These are phyloP conservation scores for Xiphias gladius DNA, from an alignment of 2,113 vertebrate species.

Conservation along the genomic window DNA sequence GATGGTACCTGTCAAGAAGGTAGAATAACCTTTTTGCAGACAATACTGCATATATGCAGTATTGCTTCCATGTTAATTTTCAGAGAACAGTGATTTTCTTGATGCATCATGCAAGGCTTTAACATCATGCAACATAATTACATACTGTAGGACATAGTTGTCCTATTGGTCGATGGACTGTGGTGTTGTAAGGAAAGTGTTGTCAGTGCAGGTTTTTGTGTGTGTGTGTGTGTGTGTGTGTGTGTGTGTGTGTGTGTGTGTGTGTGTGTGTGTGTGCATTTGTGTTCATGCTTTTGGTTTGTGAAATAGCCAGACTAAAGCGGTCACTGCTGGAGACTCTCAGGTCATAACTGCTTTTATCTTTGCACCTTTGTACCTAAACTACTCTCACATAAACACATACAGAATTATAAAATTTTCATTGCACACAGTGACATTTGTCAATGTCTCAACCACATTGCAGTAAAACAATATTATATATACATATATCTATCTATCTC, in stretches of 20 bases:
- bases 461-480: constrained; percentile 6
- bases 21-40: constrained; percentile 21
- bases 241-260: neutral
- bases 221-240: neutral
- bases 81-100: neutral
- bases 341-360: constrained; percentile 33
- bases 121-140: neutral
- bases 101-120: neutral
- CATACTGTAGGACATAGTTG: neutral
- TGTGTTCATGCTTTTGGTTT: neutral
- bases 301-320: constrained; percentile 32
- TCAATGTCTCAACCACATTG: neutral
- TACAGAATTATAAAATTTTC: neutral
- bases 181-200: neutral
- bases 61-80: neutral
- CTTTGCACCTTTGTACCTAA: constrained; percentile 53
- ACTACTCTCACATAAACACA: neutral
- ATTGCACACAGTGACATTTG: neutral
- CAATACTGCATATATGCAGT: neutral
- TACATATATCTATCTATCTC: too few species aligned
- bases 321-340: constrained; percentile 2
- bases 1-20: constrained; percentile 71
- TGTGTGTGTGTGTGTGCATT: neutral
- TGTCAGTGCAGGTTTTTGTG: neutral
- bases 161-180: neutral